Evolutionary conservation across 2,113 vertebrate species (phyloP).

Genomic region (Notothenia rossii): DNA sequence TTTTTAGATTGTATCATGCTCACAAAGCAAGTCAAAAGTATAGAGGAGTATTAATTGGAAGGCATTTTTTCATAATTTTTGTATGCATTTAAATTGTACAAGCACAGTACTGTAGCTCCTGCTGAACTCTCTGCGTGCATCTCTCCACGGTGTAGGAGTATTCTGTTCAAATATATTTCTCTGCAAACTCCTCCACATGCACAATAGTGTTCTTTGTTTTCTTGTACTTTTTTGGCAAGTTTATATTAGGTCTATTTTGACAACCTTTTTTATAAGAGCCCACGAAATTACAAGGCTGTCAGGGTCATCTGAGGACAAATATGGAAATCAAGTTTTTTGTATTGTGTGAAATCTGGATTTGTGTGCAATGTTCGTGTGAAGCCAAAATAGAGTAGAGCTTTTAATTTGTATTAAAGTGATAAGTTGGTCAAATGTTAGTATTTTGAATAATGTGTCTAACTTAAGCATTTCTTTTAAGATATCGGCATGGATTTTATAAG

Average conservation of each 20-base stretch:
- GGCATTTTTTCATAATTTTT: neutral
- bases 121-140: slow-evolving; percentile 54
- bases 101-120: slow-evolving; percentile 44
- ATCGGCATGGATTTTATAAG: neutral
- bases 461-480: neutral
- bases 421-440: neutral
- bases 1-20: neutral
- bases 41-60: slow-evolving; percentile 7
- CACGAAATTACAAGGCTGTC: slow-evolving; percentile 17
- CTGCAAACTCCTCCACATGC: slow-evolving; percentile 78
- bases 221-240: slow-evolving; percentile 50
- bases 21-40: slow-evolving; percentile 4
- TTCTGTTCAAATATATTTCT: slow-evolving; percentile 72
- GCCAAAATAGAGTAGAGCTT: neutral
- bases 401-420: neutral
- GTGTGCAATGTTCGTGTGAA: neutral
- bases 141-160: slow-evolving; percentile 77
- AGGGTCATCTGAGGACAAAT: slow-evolving; percentile 52
- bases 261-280: slow-evolving; percentile 36
- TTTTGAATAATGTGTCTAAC: neutral
- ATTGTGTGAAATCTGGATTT: neutral
- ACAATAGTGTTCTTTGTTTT: slow-evolving; percentile 72
- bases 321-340: slow-evolving; percentile 14
- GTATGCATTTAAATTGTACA: slow-evolving; percentile 39
- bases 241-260: slow-evolving; percentile 48